A percentile compares a stretch with the other conserved stretches of the same genome.
These are phyloP conservation scores for Sylvilagus bachmani DNA, from an alignment of 2,113 vertebrate genomes.

Conservation along the genomic window DNA sequence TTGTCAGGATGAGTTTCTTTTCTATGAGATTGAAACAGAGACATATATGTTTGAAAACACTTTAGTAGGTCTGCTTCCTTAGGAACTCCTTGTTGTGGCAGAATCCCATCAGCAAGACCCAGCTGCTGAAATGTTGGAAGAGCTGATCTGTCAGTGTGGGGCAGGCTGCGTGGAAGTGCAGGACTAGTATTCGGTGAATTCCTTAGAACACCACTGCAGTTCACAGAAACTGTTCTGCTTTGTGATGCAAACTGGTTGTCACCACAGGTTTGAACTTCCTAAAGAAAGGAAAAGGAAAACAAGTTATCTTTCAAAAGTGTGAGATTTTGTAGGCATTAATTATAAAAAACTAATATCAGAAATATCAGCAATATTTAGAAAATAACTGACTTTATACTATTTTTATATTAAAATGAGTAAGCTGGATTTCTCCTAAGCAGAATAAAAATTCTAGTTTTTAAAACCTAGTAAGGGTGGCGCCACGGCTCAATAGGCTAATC, in stretches of 20 bases:
- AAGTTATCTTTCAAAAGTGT: slow-evolving; percentile 41
- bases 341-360: slow-evolving; percentile 23
- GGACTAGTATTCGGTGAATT: slow-evolving; percentile 60
- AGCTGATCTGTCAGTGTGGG: slow-evolving; percentile 35
- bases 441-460: slow-evolving; percentile 32
- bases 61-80: slow-evolving; percentile 85
- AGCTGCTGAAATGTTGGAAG: slow-evolving; percentile 49
- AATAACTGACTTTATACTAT: slow-evolving; percentile 6
- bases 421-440: not conserved
- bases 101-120: slow-evolving; percentile 68
- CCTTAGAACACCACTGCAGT: not conserved
- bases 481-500: no score
- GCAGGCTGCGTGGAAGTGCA: slow-evolving; percentile 38
- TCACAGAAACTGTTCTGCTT: slow-evolving; percentile 43
- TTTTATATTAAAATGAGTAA: slow-evolving; percentile 30
- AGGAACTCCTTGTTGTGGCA: slow-evolving; percentile 60
- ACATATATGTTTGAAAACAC: slow-evolving; percentile 85
- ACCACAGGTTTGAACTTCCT: slow-evolving; percentile 79
- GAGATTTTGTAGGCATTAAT: not conserved
- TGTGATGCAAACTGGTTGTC: slow-evolving; percentile 65
- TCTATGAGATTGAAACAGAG: slow-evolving; percentile 82
- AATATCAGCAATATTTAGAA: slow-evolving; percentile 35
- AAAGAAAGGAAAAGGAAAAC: slow-evolving; percentile 49
- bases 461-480: not conserved
- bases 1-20: slow-evolving; percentile 6